Conservation (phyloP, 2,797 vertebrate genomes). For the Coregonus sp. region DNA sequence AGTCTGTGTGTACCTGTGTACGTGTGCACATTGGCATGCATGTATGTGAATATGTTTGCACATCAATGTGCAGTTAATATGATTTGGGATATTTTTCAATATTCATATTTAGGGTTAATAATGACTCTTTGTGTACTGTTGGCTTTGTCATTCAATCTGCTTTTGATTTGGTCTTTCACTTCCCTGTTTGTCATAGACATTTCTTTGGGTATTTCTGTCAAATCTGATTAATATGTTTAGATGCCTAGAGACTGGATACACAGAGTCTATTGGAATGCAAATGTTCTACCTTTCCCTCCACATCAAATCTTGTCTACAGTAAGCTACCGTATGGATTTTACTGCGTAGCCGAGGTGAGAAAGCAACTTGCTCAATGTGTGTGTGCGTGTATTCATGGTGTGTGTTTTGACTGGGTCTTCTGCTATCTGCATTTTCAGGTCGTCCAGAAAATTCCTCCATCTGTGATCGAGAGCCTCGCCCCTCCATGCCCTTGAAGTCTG, state of each 20-base stretch:
- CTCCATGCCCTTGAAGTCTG: slow-evolving; percentile 54
- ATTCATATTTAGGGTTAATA: neutral
- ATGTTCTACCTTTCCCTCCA: slow-evolving; percentile 65
- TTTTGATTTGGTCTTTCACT: neutral
- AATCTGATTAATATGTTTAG: slow-evolving; percentile 59
- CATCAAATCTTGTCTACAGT: slow-evolving; percentile 63
- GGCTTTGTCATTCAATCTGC: neutral
- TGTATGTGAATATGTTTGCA: neutral
- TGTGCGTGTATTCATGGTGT: neutral
- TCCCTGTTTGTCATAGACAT: neutral
- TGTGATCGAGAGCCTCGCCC: slow-evolving; percentile 74
- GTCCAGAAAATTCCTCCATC: slow-evolving; percentile 84
- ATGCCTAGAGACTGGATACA: slow-evolving; percentile 61
- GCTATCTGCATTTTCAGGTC: slow-evolving; percentile 71
- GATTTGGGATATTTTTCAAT: neutral
- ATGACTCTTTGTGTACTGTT: neutral
- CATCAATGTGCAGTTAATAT: neutral
- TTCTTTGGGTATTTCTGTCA: slow-evolving; percentile 43
- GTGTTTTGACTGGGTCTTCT: slow-evolving; percentile 51
- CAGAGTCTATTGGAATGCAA: slow-evolving; percentile 73
- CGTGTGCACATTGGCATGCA: neutral
- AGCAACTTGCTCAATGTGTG: slow-evolving; percentile 54
- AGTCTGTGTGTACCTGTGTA: neutral
- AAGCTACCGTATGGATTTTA: slow-evolving; percentile 55
- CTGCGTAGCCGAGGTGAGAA: slow-evolving; percentile 59